Evolutionary conservation across 2,888 invertebrate species (phyloP), one percentile per base, ranked within the genome.

Genomic region (Trachelus tabidus): DNA sequence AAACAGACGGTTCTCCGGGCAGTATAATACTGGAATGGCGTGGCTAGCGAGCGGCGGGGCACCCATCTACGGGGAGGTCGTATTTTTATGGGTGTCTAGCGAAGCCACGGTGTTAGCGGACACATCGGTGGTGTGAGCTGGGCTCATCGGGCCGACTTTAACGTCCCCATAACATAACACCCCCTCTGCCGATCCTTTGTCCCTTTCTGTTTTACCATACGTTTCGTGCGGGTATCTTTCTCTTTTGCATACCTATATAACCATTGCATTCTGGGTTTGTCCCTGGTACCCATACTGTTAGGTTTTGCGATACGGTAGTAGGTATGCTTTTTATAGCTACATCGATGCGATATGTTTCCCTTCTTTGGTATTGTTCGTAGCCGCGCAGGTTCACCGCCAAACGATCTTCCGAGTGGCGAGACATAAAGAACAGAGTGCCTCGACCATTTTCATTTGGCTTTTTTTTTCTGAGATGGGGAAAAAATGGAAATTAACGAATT

Each of bases 1-100:
- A 88, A 88, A 88, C 88, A 87, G 88, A 87, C 86, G 87, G 85
- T 85, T 85, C 86, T 85, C 85, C 82, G 79, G 82, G 83, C 83
- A 81, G 82, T 84, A 83, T 87, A 88, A 88, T 85, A 84, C 83
- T 82, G 82, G 83, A 79, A 81, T 69, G 78, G 68, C 35, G 79
- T 77, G 75, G 78, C 77, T 77, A 80, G 76, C 77, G 79, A 77
- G 79, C 78, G 40, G 77, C 75, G 75, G 77, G 80, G 69, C 4
- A 30, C 71, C 76, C 80, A 79, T 80, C 80, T 79, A 73, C 83
- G 74, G 75, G 69, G 77, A 80, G 81, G 79, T 82, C 79, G 79
- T 78, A 82, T 83, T 84, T 84, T 83, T 83, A 83, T 80, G 81
- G 80, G 40, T 80, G 80, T 82, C 82, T 82, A 81, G 79, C 77